Evolutionary conservation across 2,113 vertebrate species (phyloP).

Genomic region (Orthochromis malagaraziensis): DNA sequence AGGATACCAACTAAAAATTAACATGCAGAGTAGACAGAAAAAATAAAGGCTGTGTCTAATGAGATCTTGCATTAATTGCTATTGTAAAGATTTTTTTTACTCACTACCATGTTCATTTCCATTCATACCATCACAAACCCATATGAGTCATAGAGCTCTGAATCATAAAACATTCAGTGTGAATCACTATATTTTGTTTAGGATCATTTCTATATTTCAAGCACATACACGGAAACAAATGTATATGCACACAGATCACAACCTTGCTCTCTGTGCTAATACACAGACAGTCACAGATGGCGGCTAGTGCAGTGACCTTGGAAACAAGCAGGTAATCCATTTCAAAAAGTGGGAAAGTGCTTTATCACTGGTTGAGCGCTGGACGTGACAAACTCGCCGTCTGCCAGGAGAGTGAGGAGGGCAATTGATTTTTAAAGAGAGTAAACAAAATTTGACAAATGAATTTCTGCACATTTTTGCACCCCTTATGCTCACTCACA

Average conservation of each 20-base stretch:
- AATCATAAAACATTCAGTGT: neutral
- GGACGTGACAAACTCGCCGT: conserved; percentile 48
- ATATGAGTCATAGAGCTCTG: neutral
- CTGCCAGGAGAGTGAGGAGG: conserved; percentile 20
- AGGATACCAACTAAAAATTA: neutral
- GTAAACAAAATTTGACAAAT: conserved; percentile 47
- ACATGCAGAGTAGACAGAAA: neutral
- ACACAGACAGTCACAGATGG: conserved; percentile 12
- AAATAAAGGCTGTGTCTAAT: neutral
- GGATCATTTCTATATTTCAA: neutral
- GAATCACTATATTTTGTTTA: neutral
- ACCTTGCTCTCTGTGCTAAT: neutral
- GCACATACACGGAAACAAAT: neutral
- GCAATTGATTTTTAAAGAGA: conserved; percentile 57
- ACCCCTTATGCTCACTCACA: neutral
- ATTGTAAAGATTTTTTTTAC: neutral
- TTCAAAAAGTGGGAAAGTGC: conserved; percentile 40
- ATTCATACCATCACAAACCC: neutral
- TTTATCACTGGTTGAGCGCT: conserved; percentile 41
- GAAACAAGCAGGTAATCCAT: conserved; percentile 37
- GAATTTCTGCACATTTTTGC: conserved; percentile 36
- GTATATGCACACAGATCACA: neutral
- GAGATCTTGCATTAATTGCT: neutral
- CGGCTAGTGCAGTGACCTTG: conserved; percentile 51
- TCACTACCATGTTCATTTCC: neutral